Conservation (phyloP, 2,888 invertebrate genomes). For the Zele albiditarsus region DNA sequence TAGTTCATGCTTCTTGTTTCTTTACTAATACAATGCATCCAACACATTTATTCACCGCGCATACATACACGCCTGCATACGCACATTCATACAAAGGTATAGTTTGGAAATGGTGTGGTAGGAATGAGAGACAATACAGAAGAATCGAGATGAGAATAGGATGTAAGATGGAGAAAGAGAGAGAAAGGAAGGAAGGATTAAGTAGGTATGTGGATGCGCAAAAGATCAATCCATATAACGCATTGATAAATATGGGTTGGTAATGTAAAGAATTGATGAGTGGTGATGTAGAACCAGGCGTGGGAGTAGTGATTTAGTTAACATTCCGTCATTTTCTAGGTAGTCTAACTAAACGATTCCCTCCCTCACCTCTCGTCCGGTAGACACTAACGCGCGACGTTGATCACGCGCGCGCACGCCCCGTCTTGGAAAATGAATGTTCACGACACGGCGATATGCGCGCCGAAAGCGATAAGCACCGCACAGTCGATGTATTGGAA, state of each 20-base stretch:
- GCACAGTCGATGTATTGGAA: conserved; percentile 13
- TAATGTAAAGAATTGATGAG: conserved; percentile 32
- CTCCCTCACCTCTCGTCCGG: neutral
- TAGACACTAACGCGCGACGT: conserved; percentile 28
- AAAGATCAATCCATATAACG: neutral
- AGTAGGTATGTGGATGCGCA: neutral
- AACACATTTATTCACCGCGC: neutral
- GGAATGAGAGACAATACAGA: neutral
- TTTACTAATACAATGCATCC: neutral
- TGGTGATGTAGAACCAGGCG: conserved; percentile 13
- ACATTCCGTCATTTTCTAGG: neutral
- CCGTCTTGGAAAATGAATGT: conserved; percentile 14
- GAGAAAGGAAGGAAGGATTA: neutral
- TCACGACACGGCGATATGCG: conserved; percentile 12
- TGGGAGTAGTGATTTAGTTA: conserved; percentile 1
- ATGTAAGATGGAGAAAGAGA: conserved; percentile 6
- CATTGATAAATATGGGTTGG: neutral
- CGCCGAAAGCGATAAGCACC: conserved; percentile 18
- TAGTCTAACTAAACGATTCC: neutral
- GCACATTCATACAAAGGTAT: conserved; percentile 7
- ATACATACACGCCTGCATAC: neutral
- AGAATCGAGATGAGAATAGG: neutral
- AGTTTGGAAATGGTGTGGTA: neutral
- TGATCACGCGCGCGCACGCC: neutral
- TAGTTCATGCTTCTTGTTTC: conserved; percentile 18